Evolutionary conservation across 2,888 invertebrate species (phyloP), one percentile per base, ranked within the genome.

Genomic region (Malthinus seriepunctatus): DNA sequence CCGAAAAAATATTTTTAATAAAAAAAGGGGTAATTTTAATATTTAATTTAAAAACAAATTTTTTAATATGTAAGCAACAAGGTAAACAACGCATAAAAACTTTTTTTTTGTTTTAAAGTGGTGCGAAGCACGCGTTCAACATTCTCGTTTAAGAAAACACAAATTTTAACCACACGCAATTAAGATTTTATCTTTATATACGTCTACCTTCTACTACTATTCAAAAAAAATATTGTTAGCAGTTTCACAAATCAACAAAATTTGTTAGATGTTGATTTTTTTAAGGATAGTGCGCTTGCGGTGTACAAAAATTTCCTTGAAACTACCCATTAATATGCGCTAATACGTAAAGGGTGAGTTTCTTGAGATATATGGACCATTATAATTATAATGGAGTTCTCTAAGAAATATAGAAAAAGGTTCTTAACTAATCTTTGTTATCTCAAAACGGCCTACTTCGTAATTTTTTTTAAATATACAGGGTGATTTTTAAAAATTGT

Each of bases 171-270:
- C 11, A 46, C 37, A 55, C 49, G 50, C 50, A 47, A 34, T 58
- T 52, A 42, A 58, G 57, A 58, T 58, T 52, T 9, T 15, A 58
- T 58, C 57, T 52, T 15, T 52, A 35, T 31, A 35, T 46, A 33
- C 39, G 14, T 50, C 39, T 42, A 42, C 39, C 39, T 42, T 23
- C 39, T 42, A 42, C 39, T 15, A 42, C 39, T 42, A 42, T 42
- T 42, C 15, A 42, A 42, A 42, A 42, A 42, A 23, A 23, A 15
- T 38, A 42, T 23, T 42, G 39, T 23, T 23, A 23, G 23, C 39
- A 42, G 39, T 15, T 42, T 42, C 23, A 42, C 39, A 42, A 42
- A 46, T 46, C 32, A 32, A 32, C 32, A 33, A 46, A 46, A 32
- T 46, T 46, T 46, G 46, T 46, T 46, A 44, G 39, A 38, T 32